Evolutionary conservation across 1,140 invertebrate species (phyloP), one percentile per base, ranked within the genome.

Genomic region (Bombus waltoni): DNA sequence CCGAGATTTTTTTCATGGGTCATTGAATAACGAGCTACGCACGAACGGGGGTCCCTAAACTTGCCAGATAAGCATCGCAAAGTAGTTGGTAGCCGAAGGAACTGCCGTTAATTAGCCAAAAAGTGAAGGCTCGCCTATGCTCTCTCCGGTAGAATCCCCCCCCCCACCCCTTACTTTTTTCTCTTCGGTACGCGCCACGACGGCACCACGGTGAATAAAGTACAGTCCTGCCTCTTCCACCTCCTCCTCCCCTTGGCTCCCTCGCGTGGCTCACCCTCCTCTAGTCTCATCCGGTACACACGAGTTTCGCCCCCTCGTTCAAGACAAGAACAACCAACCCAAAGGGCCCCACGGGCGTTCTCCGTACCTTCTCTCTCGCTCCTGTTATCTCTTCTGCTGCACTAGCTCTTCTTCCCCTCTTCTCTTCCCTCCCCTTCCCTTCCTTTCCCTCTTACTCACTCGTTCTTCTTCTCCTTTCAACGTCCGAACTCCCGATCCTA

Each of bases 401-500:
- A 9, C 59, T 22, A 47, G 32, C 66, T 81, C 87, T 72, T 70
- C 68, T 65, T 87, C 57, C 28, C 62, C n/a, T 32, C 47, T 66
- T n/a, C 62, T 32, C 32, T 15, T 66, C 62, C n/a, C 32, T 32
- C 22, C 83, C 70, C 79, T 53, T 71, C 72, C 32, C 32, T 32
- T 5, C 13, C n/a, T 3, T 25, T 25, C 15, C 25, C 5, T 15
- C 22, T 53, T 53, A 8, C 44, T 38, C 32, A 2, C 3, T 38
- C 59, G 38, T 86, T 79, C 80, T 35, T 28, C 78, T 66, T 86
- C 86, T 81, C 81, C 47, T 76, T 65, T 38, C 65, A 38, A 79
- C 75, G 90, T 74, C 86, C 90, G 87, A 93, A 91, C 89, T 91
- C 90, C 91, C 91, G 95, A 95, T 95, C 93, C 93, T 95, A 95